phyloP scores from a whole-genome alignment of 2,797 vertebrate genomes.

The Microctenopoma lineatum region DNA sequence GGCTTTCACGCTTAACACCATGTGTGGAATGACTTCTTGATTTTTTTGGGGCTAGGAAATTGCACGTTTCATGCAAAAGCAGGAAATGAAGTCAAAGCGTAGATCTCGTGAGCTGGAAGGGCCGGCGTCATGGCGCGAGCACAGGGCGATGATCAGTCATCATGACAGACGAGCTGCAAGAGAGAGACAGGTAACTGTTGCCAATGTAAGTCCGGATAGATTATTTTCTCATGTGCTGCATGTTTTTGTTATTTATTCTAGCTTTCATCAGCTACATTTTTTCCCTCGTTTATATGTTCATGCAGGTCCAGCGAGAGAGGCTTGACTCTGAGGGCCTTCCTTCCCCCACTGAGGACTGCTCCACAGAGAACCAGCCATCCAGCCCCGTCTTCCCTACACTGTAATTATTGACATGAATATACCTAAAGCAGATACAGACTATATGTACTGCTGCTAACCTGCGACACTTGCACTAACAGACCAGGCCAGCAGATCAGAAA shows the following conservation, averaged over 20 bases:
- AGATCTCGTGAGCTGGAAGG: slow-evolving; percentile 75
- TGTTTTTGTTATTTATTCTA: not conserved
- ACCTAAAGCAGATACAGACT: not conserved
- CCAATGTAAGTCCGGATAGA: not conserved
- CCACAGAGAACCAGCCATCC: slow-evolving; percentile 73
- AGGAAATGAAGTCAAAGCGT: slow-evolving; percentile 82
- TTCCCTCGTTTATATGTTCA: not conserved
- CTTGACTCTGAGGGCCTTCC: slow-evolving; percentile 83
- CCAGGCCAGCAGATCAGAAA: slow-evolving; percentile 75
- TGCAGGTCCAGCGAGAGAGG: slow-evolving; percentile 75
- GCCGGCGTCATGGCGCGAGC: slow-evolving; percentile 62
- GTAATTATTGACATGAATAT: slow-evolving; percentile 56
- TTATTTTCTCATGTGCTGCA: not conserved
- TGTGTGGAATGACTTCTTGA: not conserved
- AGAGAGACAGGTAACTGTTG: slow-evolving; percentile 71
- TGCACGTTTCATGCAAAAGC: slow-evolving; percentile 86
- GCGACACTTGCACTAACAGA: slow-evolving; percentile 53
- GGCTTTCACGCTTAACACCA: not conserved
- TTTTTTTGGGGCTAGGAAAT: slow-evolving; percentile 79
- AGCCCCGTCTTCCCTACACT: slow-evolving; percentile 58
- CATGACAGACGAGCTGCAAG: slow-evolving; percentile 59
- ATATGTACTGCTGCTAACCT: not conserved
- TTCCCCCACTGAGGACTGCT: slow-evolving; percentile 77
- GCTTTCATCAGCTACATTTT: not conserved
- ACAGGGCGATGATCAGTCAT: slow-evolving; percentile 61